phyloP scores from a whole-genome alignment of 1,140 invertebrate genomes.

The Drosophila auraria region DNA sequence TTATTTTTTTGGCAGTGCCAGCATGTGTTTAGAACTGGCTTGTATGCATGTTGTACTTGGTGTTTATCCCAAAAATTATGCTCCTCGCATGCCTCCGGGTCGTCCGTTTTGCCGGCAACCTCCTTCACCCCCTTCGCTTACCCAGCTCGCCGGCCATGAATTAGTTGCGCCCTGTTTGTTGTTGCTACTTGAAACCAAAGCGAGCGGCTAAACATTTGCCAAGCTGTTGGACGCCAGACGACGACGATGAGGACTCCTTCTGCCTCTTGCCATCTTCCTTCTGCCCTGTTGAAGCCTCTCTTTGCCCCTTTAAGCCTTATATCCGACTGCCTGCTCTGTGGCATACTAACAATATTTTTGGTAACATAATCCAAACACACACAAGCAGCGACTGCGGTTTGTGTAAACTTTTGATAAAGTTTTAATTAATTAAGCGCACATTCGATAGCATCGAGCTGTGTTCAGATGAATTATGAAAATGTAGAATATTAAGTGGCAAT shows the following conservation, averaged over 20 bases:
- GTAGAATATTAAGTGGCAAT: neutral
- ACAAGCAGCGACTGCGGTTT: slow-evolving; percentile 14
- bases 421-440: slow-evolving; percentile 72
- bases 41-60: slow-evolving; percentile 45
- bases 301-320: slow-evolving; percentile 30
- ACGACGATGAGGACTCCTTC: slow-evolving; percentile 10
- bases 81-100: slow-evolving; percentile 53
- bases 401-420: slow-evolving; percentile 49
- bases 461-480: neutral
- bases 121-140: neutral
- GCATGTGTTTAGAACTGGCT: slow-evolving; percentile 17
- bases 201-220: slow-evolving; percentile 68
- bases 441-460: neutral
- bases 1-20: neutral
- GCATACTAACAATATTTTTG: slow-evolving; percentile 22
- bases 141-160: slow-evolving; percentile 16
- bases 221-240: slow-evolving; percentile 62
- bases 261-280: neutral
- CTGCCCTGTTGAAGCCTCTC: neutral
- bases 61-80: slow-evolving; percentile 79
- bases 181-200: slow-evolving; percentile 50
- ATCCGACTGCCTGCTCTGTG: slow-evolving; percentile 43
- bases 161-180: slow-evolving; percentile 33
- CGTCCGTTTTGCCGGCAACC: slow-evolving; percentile 9
- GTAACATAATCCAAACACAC: slow-evolving; percentile 42